Evolutionary conservation across 2,888 invertebrate species (phyloP).

Genomic region (Eupelmus urozonus): DNA sequence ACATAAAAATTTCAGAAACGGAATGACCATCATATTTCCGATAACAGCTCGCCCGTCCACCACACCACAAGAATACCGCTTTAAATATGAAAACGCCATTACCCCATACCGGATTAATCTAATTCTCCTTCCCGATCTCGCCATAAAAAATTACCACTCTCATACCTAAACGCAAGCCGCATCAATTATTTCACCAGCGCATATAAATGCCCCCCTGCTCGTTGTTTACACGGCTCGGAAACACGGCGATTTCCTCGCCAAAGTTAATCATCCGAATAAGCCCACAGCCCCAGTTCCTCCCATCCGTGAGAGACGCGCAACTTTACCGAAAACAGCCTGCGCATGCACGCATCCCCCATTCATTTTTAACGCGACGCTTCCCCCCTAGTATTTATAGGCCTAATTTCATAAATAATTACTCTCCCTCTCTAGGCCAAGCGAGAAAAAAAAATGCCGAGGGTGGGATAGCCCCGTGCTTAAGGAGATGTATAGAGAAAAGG

Average conservation of each 20-base stretch:
- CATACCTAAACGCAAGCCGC: not conserved
- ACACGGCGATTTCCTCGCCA: no score
- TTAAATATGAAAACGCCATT: no score
- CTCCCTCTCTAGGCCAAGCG: not conserved
- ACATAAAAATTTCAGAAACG: no score
- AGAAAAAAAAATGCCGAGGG: not conserved
- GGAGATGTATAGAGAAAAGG: not conserved
- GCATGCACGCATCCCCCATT: not conserved
- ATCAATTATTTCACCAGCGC: not conserved
- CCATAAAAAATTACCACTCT: no score
- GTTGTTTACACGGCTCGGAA: not conserved
- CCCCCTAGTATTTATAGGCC: not conserved
- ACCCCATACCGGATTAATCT: no score
- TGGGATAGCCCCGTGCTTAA: not conserved
- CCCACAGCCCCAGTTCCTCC: no score
- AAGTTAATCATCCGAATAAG: no score
- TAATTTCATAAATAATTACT: slow-evolving; percentile 32
- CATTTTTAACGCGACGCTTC: not conserved
- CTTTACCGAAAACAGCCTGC: no score
- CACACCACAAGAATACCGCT: no score
- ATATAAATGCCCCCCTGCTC: not conserved
- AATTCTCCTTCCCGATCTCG: no score
- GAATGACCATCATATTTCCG: no score
- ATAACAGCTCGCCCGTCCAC: no score
- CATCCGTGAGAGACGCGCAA: not conserved